Evolutionary conservation across 1,140 invertebrate species (phyloP).

Genomic region (Ylistrum balloti): DNA sequence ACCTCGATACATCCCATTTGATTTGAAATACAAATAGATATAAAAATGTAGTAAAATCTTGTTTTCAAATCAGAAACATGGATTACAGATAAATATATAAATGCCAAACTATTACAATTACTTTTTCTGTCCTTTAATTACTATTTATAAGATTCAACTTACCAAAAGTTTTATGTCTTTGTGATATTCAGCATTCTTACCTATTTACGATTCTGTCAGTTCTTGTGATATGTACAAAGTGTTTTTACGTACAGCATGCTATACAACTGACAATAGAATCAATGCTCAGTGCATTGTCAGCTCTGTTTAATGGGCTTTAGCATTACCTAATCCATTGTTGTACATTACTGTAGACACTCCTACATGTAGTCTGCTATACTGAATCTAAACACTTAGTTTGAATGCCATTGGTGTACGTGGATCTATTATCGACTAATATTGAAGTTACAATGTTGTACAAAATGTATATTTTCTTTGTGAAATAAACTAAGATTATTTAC

Average conservation of each 20-base stretch:
- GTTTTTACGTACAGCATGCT: background rate
- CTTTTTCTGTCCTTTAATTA: background rate
- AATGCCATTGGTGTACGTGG: background rate
- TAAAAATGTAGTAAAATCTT: background rate
- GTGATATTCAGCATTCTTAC: background rate
- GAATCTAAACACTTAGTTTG: background rate
- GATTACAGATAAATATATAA: background rate
- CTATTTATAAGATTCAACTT: background rate
- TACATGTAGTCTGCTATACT: background rate
- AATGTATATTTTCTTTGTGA: constrained; percentile 22
- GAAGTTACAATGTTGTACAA: background rate
- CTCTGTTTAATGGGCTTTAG: background rate
- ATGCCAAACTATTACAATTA: background rate
- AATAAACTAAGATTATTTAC: background rate
- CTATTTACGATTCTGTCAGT: background rate
- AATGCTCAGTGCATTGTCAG: background rate
- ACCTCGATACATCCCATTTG: background rate
- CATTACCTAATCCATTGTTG: background rate
- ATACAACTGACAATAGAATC: background rate
- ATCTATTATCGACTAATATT: background rate
- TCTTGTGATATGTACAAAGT: background rate
- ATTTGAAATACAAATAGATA: background rate
- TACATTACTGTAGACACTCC: background rate
- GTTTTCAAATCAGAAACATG: background rate
- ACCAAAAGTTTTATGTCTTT: too few relatives aligned